Base-by-base conservation (phyloP, 2,113 vertebrate genomes). In the Blennius ocellaris region DNA sequence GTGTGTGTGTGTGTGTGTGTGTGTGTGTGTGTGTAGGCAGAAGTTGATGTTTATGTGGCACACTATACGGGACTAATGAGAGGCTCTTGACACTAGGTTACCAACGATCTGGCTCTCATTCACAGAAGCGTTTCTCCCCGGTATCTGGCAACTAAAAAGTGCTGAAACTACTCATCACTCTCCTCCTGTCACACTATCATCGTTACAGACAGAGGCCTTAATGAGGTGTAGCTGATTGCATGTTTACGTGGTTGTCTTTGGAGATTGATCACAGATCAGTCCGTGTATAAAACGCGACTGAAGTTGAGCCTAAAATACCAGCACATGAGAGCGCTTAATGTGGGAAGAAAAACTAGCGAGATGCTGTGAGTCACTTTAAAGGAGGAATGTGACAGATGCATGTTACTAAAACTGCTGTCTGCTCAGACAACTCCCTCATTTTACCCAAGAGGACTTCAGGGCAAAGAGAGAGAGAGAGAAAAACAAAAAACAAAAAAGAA, bases 81-180 rank as follows among this genome's bases (percentile, higher is more conserved):
- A 69, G 74, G 73, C 77, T 83, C 76, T 82, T 92, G 89, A 89
- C 89, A 93, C 87, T 77, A 66, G 30, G 66, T 77, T 89, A 79
- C 86, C 86, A 92, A 92, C 56, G 81, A 87, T 70, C 62, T 66
- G 67, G 55, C 75, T 85, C 66, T 86, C 75, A 78, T 81, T 83
- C 82, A 80, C 74, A 72, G 58, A 71, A 56, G 38, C 14, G 44
- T 59, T 72, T 83, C 77, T 74, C 76, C 68, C 55, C 36, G 58
- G 73, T 78, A 69, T 83, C 86, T 56, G 40, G 52, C 14, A 10
- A 52, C 67, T 79, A 83, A 84, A 74, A 72, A 45, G 55, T 11
- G 17, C 58, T 47, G 43, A 81, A 64, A 57, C 30, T 37, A 21
- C 60, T 83, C 69, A 80, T 87, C 59, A 66, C 40, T 65, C 57